These are phyloP conservation scores for Rhopalosiphum nymphaeae DNA, from an alignment of 2,888 invertebrate species.

Conservation along the genomic window DNA sequence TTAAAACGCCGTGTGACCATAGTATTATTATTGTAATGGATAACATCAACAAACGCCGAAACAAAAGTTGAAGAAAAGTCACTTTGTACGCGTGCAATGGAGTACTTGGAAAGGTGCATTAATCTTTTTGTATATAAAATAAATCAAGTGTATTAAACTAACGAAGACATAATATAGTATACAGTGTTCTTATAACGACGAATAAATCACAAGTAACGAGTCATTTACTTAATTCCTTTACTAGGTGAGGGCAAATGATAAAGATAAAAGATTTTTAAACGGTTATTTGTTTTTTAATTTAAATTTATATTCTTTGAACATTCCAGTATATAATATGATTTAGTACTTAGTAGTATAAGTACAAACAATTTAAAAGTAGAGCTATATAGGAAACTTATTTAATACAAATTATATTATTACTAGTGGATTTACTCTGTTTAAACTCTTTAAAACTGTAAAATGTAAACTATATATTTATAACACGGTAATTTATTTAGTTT, in stretches of 20 bases:
- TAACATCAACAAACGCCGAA: not conserved
- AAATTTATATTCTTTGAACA: not conserved
- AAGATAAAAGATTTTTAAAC: not conserved
- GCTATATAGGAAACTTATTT: not conserved
- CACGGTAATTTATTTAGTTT: too few relatives aligned
- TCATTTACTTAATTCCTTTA: not conserved
- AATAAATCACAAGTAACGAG: not conserved
- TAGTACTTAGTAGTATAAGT: not conserved
- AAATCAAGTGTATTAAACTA: not conserved
- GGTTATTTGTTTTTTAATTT: not conserved
- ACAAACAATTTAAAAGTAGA: not conserved
- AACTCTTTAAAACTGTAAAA: too few relatives aligned
- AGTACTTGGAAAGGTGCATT: not conserved
- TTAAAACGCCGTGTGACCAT: not conserved
- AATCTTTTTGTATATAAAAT: not conserved
- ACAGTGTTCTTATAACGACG: not conserved
- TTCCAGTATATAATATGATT: not conserved
- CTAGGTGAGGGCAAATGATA: not conserved
- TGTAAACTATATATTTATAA: too few relatives aligned
- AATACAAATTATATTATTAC: too few relatives aligned
- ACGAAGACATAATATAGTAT: not conserved
- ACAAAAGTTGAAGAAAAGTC: not conserved
- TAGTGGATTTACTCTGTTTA: too few relatives aligned
- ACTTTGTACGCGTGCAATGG: not conserved
- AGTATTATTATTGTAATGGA: not conserved